A percentile compares a stretch with the other conserved stretches of the same genome.
Evolutionary conservation across 1,140 invertebrate species (phyloP).

Genomic region (Papilio machaon): DNA sequence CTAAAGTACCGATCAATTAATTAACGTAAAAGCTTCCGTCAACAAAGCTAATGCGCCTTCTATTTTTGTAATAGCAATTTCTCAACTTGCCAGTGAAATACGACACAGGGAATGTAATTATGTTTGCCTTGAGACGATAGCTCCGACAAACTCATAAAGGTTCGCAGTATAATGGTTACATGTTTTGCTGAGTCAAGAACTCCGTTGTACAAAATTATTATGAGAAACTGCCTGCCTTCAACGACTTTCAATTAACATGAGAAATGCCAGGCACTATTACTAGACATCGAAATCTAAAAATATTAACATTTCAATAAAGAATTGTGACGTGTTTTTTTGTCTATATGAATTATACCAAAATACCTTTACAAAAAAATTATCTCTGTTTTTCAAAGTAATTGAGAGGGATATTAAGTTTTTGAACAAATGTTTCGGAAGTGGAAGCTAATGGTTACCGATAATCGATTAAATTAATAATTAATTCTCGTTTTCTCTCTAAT

Average conservation of each 20-base stretch:
- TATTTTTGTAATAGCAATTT: conserved; percentile 36
- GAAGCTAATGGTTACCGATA: background rate
- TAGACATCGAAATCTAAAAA: no score
- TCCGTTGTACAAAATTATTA: conserved; percentile 4
- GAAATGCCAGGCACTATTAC: no score
- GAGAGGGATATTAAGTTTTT: no score
- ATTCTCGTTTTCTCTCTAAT: background rate
- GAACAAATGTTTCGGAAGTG: no score
- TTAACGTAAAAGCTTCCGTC: conserved; percentile 10
- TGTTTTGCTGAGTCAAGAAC: background rate
- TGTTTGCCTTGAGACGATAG: conserved; percentile 46
- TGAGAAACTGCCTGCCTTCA: background rate
- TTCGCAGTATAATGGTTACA: conserved; percentile 30
- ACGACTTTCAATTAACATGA: background rate
- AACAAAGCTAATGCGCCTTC: conserved; percentile 15
- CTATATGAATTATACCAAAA: no score
- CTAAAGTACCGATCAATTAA: conserved; percentile 11
- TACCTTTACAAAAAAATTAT: no score
- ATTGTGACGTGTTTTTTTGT: no score
- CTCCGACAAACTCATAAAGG: conserved; percentile 43
- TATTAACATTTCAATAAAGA: no score
- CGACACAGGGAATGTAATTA: conserved; percentile 50
- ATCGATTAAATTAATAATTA: background rate
- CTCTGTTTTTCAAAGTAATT: no score
- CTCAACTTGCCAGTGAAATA: conserved; percentile 36